Evolutionary conservation across 2,113 vertebrate species (phyloP), one percentile per base, ranked within the genome.

Genomic region (Seriola rivoliana): DNA sequence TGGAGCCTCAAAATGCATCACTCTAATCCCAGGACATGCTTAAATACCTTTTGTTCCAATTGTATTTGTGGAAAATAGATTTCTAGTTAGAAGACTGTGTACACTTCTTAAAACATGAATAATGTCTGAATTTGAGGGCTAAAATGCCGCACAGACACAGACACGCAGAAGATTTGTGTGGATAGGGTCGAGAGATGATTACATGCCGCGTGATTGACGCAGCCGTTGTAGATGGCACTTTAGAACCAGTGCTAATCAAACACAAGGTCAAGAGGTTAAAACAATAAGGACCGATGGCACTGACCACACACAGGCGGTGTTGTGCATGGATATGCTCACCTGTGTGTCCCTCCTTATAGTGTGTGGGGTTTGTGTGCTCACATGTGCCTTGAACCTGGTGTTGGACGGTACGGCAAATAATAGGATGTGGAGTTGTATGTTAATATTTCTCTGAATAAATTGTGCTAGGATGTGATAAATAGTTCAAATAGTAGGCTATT

Each of bases 221-320:
- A 40, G 71, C 59, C 52, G 55, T 59, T 58, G 72, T 36, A 59
- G 67, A 36, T 36, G 46, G 62, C 63, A 80, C 63, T 81, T 76
- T 44, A 62, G 70, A 83, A 42, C 81, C 78, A 72, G 76, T 81
- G 52, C 73, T 87, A 70, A 88, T 88, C 77, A 85, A 84, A 71
- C 25, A n/a, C 58, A 81, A 85, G 80, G 81, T 91, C 87, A 78
- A 59, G 42, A 75, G 81, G 70, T 84, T 40, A 72, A 69, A 72
- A 72, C 38, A 71, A 65, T 58, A 34, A 78, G 10, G 40, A 38
- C 50, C 40, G 74, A 81, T 50, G 68, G 68, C 70, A 69, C 19
- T 17, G 68, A 75, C 46, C 29, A 36, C 66, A 58, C 70, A 48
- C 29, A 66, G 38, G 64, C 19, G n/a, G 13, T 48, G 6, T 4